Percentiles rank a stretch among this genome's conserved stretches.
phyloP scores from a whole-genome alignment of 2,113 vertebrate genomes.

The Triplophysa rosa region DNA sequence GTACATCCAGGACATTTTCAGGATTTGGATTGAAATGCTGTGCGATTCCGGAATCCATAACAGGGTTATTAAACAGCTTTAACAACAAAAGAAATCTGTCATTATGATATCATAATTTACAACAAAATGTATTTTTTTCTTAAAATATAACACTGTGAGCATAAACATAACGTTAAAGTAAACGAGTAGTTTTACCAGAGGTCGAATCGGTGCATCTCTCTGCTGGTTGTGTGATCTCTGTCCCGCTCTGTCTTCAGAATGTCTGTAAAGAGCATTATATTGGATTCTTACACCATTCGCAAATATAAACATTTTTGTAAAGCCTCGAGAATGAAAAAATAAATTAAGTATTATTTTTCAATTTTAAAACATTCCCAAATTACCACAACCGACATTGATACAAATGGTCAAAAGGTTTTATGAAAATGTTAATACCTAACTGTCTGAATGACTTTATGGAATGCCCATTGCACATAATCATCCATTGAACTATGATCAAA shows the following conservation, averaged over 20 bases:
- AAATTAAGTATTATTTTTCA: too few relatives aligned
- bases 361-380: too few relatives aligned
- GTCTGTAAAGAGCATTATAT: neutral
- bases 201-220: neutral
- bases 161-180: too few relatives aligned
- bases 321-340: neutral
- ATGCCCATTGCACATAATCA: too few relatives aligned
- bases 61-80: neutral
- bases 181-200: neutral
- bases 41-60: slow-evolving; percentile 23
- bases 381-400: neutral
- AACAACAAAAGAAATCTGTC: neutral
- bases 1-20: slow-evolving; percentile 64
- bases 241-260: neutral
- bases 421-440: neutral
- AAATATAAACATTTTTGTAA: too few relatives aligned
- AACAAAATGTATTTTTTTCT: neutral
- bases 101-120: too few relatives aligned
- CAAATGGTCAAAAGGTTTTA: neutral
- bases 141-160: too few relatives aligned
- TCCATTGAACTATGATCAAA: neutral
- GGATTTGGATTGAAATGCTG: slow-evolving; percentile 28
- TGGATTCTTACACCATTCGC: neutral
- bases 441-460: too few relatives aligned
- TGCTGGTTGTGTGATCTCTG: neutral